These are phyloP conservation scores for Ganaspis sp. DNA, from an alignment of 1,140 invertebrate genomes.

Conservation along the genomic window DNA sequence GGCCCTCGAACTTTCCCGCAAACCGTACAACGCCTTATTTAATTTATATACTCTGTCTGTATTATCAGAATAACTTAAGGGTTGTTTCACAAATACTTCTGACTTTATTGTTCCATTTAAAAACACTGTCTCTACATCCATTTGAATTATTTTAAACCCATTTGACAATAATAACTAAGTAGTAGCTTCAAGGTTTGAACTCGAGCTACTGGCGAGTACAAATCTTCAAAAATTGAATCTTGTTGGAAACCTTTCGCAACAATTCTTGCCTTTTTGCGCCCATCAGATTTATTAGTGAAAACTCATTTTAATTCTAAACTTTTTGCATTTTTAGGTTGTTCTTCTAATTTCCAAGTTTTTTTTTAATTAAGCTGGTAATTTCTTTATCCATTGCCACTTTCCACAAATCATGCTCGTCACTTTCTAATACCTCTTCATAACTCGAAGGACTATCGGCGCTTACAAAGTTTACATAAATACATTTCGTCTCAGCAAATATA, in stretches of 20 bases:
- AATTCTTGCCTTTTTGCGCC: not conserved
- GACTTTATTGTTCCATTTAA: not conserved
- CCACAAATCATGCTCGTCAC: not conserved
- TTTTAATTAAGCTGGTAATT: constrained; percentile 5
- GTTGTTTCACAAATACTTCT: not conserved
- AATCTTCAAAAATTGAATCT: not conserved
- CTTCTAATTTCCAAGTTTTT: constrained; percentile 2
- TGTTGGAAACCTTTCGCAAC: not conserved
- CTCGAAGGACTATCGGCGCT: not conserved
- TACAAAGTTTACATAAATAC: constrained; percentile 14
- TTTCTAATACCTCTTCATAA: not conserved
- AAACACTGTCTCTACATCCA: too few relatives aligned
- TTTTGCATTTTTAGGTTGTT: not conserved
- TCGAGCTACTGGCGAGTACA: too few relatives aligned
- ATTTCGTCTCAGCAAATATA: not conserved
- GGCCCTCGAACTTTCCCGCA: not conserved
- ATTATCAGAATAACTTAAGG: not conserved
- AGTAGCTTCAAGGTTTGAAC: too few relatives aligned
- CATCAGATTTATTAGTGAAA: not conserved
- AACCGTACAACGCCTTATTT: not conserved
- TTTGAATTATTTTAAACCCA: too few relatives aligned
- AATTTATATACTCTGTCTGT: not conserved
- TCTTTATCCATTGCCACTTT: not conserved
- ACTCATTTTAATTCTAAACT: constrained; percentile 20
- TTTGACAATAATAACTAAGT: too few relatives aligned